Evolutionary conservation across 2,797 vertebrate genomes (phyloP), one percentile per base, ranked within the genome.

Genomic region (Tachyglossus aculeatus): DNA sequence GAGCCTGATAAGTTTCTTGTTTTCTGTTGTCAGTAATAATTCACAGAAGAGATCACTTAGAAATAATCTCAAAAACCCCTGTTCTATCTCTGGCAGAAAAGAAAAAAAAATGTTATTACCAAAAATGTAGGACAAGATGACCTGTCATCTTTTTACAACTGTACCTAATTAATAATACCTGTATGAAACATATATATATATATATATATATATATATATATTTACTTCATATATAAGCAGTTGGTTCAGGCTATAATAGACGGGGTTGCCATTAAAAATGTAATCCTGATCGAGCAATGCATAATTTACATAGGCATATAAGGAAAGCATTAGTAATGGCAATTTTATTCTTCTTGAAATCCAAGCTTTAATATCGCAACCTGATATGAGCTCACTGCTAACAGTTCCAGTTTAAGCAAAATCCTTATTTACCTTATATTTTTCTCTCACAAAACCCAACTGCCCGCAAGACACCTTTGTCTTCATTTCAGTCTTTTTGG

Each of bases 241-340:
- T 48, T 77, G 6, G 27, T 47, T 18, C 39, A 9, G 7, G 14
- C 32, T 66, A 11, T 58, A 81, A 62, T 45, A 71, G 47, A 8
- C 50, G 34, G 29, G 73, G 50, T 50, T 79, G 32, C 13, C 39
- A 58, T 54, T 82, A 84, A 81, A 29, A 84, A 81, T 72, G n/a
- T 68, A 61, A 78, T 85, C 50, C 78, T 71, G 63, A 58, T 19
- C 9, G 67, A 48, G 73, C 58, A 59, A 44, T 74, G 13, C 18
- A 60, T 81, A 80, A 80, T 82, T 80, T 82, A 83, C 55, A 34
- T 18, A 36, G 27, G 19, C 36, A 53, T 87, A 58, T 67, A 74
- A 78, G 57, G 76, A 39, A 41, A 3, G 1, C 0, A 0, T 57
- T 71, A 22, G 1, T 2, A 72, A 41, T 71, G 53, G 43, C 33